Conservation (phyloP, 1,140 invertebrate species). For the Phocides pigmalion region DNA sequence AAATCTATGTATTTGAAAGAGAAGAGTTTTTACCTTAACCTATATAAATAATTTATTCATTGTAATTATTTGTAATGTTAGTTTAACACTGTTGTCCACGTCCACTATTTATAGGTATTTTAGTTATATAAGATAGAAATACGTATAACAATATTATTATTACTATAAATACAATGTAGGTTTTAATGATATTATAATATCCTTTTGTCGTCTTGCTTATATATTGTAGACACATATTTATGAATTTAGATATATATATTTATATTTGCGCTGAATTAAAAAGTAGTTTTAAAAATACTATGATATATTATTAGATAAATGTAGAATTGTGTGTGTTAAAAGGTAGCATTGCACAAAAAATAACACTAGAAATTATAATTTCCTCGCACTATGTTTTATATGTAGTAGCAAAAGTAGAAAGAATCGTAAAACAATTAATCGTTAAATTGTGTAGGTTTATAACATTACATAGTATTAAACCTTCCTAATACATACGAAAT, state of each 20-base stretch:
- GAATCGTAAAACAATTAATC: conserved; percentile 19
- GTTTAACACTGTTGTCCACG: conserved; percentile 10
- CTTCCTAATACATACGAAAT: conserved; percentile 17
- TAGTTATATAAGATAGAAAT: conserved; percentile 13
- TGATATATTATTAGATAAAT: not conserved
- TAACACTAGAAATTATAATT: conserved; percentile 14
- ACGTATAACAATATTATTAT: too few species aligned
- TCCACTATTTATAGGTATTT: conserved; percentile 5
- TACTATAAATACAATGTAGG: conserved; percentile 3
- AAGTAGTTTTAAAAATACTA: conserved; percentile 6
- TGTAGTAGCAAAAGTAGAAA: conserved; percentile 19
- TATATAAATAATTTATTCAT: too few species aligned
- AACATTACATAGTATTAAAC: conserved; percentile 10
- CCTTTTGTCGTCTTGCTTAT: conserved; percentile 10
- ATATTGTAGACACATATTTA: conserved; percentile 2
- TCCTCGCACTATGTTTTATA: conserved; percentile 24
- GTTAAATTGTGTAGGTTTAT: conserved; percentile 17
- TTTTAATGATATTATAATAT: not conserved
- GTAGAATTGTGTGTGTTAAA: conserved; percentile 12
- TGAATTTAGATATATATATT: conserved; percentile 7
- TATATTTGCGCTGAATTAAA: conserved; percentile 5
- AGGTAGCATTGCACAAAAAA: conserved; percentile 9
- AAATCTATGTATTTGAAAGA: too few species aligned
- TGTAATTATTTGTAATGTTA: not conserved
- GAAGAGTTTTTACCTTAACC: too few species aligned